phyloP scores from a whole-genome alignment of 2,113 vertebrate species.

The Hemicordylus capensis region DNA sequence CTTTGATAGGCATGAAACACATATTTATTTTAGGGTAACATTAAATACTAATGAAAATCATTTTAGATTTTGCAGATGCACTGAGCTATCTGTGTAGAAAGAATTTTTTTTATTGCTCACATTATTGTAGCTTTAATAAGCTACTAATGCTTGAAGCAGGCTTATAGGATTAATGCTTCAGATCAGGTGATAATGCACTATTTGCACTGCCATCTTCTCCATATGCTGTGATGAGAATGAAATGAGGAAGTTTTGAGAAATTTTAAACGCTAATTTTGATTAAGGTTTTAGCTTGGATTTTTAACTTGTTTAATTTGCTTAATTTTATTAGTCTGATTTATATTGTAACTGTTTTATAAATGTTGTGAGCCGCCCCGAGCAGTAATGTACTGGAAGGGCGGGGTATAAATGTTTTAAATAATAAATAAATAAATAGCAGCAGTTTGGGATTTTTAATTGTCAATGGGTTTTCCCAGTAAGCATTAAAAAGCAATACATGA shows the following conservation, averaged over 20 bases:
- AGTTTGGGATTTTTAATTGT: slow-evolving; percentile 27
- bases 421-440: no score
- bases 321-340: no score
- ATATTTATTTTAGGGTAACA: slow-evolving; percentile 24
- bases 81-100: slow-evolving; percentile 27
- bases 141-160: slow-evolving; percentile 33
- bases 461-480: slow-evolving; percentile 43
- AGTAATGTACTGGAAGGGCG: no score
- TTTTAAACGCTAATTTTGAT: no score
- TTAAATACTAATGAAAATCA: slow-evolving; percentile 46
- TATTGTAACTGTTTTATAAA: no score
- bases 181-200: slow-evolving; percentile 52
- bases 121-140: slow-evolving; percentile 57
- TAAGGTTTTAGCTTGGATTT: no score
- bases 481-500: slow-evolving; percentile 56
- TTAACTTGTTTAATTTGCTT: no score
- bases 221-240: slow-evolving; percentile 49
- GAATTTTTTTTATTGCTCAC: slow-evolving; percentile 18
- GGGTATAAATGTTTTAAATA: no score
- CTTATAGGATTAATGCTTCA: slow-evolving; percentile 60
- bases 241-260: slow-evolving; percentile 52
- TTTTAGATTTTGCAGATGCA: slow-evolving; percentile 48
- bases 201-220: slow-evolving; percentile 41
- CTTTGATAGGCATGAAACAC: background rate
- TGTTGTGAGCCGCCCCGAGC: no score